Conservation (phyloP, 2,797 vertebrate genomes). For the Clarias pachynema region DNA sequence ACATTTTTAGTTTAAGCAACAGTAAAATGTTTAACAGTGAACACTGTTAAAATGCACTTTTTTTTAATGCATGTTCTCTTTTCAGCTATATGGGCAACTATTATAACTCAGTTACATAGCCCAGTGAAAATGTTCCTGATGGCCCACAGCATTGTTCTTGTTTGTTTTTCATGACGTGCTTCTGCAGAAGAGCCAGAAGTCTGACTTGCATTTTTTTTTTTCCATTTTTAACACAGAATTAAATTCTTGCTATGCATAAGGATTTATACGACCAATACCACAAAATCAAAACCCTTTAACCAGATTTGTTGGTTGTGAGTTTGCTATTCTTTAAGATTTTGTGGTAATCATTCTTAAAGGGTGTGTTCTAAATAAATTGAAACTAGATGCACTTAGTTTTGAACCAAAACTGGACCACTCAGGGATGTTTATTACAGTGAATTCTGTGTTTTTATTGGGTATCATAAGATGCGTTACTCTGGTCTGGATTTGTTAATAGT, state of each 20-base stretch:
- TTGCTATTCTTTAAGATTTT: constrained; percentile 19
- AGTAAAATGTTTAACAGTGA: neutral
- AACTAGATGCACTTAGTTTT: constrained; percentile 68
- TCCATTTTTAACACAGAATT: neutral
- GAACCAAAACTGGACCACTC: constrained; percentile 78
- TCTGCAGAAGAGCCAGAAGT: neutral
- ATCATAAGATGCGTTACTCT: constrained; percentile 13
- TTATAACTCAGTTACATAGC: constrained; percentile 18
- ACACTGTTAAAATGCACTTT: constrained; percentile 21
- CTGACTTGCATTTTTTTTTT: neutral
- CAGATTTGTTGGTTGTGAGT: constrained; percentile 27
- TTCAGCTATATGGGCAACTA: constrained; percentile 13
- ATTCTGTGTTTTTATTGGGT: constrained; percentile 58
- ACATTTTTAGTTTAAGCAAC: neutral
- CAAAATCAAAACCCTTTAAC: constrained; percentile 28
- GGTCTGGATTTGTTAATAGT: constrained; percentile 13
- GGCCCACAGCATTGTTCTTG: neutral
- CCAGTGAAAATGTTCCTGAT: constrained; percentile 23
- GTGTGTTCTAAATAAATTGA: constrained; percentile 46
- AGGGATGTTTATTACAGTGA: constrained; percentile 70
- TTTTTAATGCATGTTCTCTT: constrained; percentile 6
- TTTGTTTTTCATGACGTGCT: neutral
- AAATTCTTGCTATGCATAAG: constrained; percentile 40
- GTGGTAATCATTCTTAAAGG: constrained; percentile 23
- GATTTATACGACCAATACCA: constrained; percentile 13